Evolutionary conservation across 1,140 invertebrate species (phyloP), one percentile per base, ranked within the genome.

Genomic region (Tetramorium alpestre): DNA sequence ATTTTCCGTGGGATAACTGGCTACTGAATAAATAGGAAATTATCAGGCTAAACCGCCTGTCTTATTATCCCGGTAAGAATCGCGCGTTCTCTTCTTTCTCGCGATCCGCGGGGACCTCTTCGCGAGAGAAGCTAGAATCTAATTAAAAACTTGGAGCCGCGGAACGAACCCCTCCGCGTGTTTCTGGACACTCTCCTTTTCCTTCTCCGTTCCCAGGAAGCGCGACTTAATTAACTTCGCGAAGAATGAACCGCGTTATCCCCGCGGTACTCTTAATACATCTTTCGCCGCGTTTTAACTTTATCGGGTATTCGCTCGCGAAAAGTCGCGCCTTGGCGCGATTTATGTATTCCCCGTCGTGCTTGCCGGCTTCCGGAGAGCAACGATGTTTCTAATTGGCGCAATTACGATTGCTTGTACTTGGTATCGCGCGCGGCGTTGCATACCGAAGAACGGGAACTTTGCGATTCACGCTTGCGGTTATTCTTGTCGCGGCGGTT

Each of bases 61-160:
- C 64, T 78, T 70, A 86, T 86, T 86, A 80, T 70, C 64, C 25
- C 7, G 25, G 73, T 38, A 69, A 82, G 64, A 86, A 81, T 80
- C 76, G 77, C 18, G 47, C 64, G 44, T 22, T 51, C 49, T 54
- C 73, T 60, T 54, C 64, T 65, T 60, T 22, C 8, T 81, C 18
- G 84, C 62, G 76, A 67, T 80, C 64, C 54, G 41, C 62, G 28
- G 76, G 58, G 85, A 86, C 77, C 77, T 81, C 38, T 58, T 13
- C 13, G n/a, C 47, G 33, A 22, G 51, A 82, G 62, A 38, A 51
- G n/a, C 28, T 18, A 44, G 38, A 54, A 25, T 81, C 76, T 86
- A 86, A 86, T 86, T 86, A 86, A 86, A 86, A 86, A 86, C 75
- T 86, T 86, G 25, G 54, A 33, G 41, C 62, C 64, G 41, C 51